A percentile compares a stretch with the other conserved stretches of the same genome.
These are phyloP conservation scores for Thysanoteuthis rhombus DNA, from an alignment of 2,888 invertebrate genomes.

Conservation along the genomic window DNA sequence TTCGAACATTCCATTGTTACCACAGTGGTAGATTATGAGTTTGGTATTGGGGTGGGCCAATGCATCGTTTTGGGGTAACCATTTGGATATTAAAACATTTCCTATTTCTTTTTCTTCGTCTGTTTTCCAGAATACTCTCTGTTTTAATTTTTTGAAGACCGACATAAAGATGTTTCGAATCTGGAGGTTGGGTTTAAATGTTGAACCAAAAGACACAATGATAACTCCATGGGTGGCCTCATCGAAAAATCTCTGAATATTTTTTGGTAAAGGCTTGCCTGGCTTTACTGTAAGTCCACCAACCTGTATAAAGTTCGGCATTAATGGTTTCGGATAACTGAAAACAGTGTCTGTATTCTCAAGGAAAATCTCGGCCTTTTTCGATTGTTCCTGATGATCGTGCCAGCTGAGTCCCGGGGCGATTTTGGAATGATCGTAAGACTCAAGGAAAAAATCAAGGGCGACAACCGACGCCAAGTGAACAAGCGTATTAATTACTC, in stretches of 20 bases:
- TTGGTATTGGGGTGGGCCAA: constrained; percentile 43
- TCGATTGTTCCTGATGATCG: not conserved
- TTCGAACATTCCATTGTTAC: constrained; percentile 49
- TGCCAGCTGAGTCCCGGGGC: not conserved
- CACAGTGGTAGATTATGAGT: constrained; percentile 50
- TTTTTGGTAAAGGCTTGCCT: constrained; percentile 38
- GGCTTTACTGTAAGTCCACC: constrained; percentile 41
- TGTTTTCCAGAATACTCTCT: constrained; percentile 37
- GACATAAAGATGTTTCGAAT: constrained; percentile 34
- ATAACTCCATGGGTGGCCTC: constrained; percentile 43
- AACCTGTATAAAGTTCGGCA: constrained; percentile 43
- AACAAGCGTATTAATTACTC: not conserved
- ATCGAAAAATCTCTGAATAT: constrained; percentile 41
- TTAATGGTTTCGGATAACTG: constrained; percentile 39
- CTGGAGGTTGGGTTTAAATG: not conserved
- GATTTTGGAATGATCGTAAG: not conserved
- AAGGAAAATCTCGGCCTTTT: constrained; percentile 36
- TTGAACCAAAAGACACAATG: constrained; percentile 47
- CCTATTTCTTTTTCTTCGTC: constrained; percentile 34
- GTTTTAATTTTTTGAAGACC: constrained; percentile 33
- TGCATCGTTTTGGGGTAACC: constrained; percentile 50
- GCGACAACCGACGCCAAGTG: not conserved
- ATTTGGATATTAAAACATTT: constrained; percentile 41
- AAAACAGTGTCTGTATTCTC: constrained; percentile 42
- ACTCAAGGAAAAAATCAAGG: not conserved